These are phyloP conservation scores for Cephus cinctus DNA, from an alignment of 1,140 invertebrate genomes.

Conservation along the genomic window DNA sequence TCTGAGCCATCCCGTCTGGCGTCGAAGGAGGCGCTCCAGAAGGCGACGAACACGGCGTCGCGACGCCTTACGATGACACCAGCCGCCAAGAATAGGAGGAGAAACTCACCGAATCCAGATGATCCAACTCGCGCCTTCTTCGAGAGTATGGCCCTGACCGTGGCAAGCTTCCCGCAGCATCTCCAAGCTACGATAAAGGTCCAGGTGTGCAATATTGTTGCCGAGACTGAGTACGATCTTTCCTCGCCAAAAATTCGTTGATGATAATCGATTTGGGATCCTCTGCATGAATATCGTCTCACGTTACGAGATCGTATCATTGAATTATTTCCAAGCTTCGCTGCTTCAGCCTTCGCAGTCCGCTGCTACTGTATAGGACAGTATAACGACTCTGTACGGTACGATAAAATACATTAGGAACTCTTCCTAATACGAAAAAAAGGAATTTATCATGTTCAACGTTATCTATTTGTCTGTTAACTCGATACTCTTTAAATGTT, in stretches of 20 bases:
- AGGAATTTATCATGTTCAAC: too few species aligned
- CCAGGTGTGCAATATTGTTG: slow-evolving; percentile 27
- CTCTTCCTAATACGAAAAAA: too few species aligned
- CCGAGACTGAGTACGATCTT: slow-evolving; percentile 25
- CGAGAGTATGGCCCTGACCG: slow-evolving; percentile 33
- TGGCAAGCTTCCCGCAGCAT: slow-evolving; percentile 27
- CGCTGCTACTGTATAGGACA: too few species aligned
- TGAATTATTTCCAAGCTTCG: too few species aligned
- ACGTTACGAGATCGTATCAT: too few species aligned
- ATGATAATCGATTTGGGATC: too few species aligned
- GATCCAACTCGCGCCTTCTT: slow-evolving; percentile 22
- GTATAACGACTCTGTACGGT: too few species aligned
- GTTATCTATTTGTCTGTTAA: too few species aligned
- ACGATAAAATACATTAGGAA: too few species aligned
- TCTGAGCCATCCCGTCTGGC: slow-evolving; percentile 15
- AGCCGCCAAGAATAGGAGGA: neutral
- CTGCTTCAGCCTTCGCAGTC: too few species aligned
- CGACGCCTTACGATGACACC: slow-evolving; percentile 11
- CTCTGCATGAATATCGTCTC: too few species aligned
- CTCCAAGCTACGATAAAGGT: slow-evolving; percentile 31
- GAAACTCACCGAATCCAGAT: neutral
- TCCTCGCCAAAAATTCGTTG: slow-evolving; percentile 13
- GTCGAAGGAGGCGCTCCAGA: slow-evolving; percentile 13
- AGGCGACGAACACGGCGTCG: slow-evolving; percentile 4
- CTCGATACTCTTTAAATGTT: too few species aligned